Evolutionary conservation across 2,888 invertebrate genomes (phyloP), one percentile per base, ranked within the genome.

Genomic region (Spilosoma lubricipeda): DNA sequence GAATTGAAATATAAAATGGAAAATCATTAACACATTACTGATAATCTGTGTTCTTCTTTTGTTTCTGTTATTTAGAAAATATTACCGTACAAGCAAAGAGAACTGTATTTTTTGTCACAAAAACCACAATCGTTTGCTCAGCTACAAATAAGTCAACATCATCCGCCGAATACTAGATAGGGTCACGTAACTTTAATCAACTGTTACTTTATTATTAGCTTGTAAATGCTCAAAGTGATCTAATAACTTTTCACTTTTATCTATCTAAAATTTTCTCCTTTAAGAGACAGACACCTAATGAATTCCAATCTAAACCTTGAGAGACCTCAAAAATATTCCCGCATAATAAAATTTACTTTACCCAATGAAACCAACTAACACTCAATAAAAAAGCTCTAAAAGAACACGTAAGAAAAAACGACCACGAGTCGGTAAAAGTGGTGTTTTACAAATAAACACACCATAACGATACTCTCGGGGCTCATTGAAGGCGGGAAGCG

Each of bases 391-490:
- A 77, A 76, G 30, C 74, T 80, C 85, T 82, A 80, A 75, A 74
- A 73, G 73, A 71, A 77, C 63, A 11, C 23, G 15, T 39, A 67
- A 42, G 30, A 63, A 76, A 73, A 76, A 78, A 78, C 76, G 68
- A 76, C 79, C 77, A 73, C 71, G 39, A 75, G 79, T 75, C 81
- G 79, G 81, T 86, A 83, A 88, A 89, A 91, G 85, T 83, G 85
- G 80, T 91, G 89, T 92, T 86, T 88, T 87, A 90, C 88, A 89
- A 88, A 91, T 86, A 91, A 90, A 90, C 87, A 87, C 82, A 81
- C 79, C 84, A 86, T 89, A 91, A 93, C 88, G 85, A 89, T 87
- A 85, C 94, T 88, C 92, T 74, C 36, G 93, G 87, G 94, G 85
- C 87, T 84, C 89, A 91, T 89, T 74, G 72, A 73, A 80, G 83